Conservation (phyloP, 2,797 vertebrate species). For the Melopsittacus undulatus region DNA sequence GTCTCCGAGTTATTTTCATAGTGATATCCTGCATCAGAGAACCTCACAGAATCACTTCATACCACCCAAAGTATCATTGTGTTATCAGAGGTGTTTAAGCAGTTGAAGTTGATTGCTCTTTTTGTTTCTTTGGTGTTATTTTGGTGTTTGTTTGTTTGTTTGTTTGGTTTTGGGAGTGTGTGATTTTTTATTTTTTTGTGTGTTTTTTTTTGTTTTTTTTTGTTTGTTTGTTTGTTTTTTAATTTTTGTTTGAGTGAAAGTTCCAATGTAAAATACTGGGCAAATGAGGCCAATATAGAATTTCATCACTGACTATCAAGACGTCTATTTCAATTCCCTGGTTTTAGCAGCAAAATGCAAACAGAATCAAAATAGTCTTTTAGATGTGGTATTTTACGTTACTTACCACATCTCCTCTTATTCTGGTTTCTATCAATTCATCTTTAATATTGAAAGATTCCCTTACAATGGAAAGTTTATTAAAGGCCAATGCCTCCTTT, state of each 20-base stretch:
- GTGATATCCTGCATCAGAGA: not conserved
- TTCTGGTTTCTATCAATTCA: not conserved
- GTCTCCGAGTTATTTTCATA: not conserved
- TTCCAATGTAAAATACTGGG: not conserved
- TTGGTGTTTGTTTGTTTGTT: no score
- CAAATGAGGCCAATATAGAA: not conserved
- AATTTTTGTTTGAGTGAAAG: not conserved
- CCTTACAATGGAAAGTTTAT: not conserved
- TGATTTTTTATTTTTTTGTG: no score
- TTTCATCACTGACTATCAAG: not conserved
- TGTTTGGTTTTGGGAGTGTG: no score
- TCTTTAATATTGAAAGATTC: not conserved
- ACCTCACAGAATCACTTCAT: not conserved
- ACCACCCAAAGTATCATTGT: not conserved
- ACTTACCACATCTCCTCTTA: not conserved
- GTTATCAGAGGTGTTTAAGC: not conserved
- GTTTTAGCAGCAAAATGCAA: not conserved
- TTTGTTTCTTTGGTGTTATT: not conserved
- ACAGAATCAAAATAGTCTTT: not conserved
- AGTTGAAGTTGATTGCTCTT: not conserved
- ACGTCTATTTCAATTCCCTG: not conserved
- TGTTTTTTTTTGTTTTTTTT: no score
- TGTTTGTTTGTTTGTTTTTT: not conserved
- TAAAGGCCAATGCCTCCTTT: not conserved
- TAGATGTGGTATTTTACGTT: not conserved